Evolutionary conservation across 2,888 invertebrate genomes (phyloP), one percentile per base, ranked within the genome.

Genomic region (Hyalella azteca): DNA sequence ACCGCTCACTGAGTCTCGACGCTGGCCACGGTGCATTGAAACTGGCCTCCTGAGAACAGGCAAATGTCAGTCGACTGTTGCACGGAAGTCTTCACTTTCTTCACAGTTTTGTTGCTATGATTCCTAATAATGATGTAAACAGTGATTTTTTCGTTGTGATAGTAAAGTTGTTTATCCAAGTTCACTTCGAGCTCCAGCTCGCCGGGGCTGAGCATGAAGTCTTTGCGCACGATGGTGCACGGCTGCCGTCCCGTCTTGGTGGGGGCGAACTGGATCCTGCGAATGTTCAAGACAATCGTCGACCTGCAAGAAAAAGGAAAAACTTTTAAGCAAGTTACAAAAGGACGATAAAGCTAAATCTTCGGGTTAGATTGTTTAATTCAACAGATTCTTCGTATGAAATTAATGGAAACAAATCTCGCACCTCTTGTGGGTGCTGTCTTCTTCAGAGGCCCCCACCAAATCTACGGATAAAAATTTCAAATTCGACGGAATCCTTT

Each of bases 61-160:
- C 96, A 94, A 80, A 97, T 96, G 89, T 97, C 97, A 32, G 97
- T 96, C 66, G 95, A 95, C 89, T 98, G 97, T 88, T 96, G 94
- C 78, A 96, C 93, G 91, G 95, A 92, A 7, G 95, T 93, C 89
- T 96, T 96, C 85, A 97, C 93, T 89, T 96, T 97, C 90, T 97
- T 97, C 84, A 97, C 96, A 80, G 95, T 93, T 88, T 97, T 97
- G 89, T 94, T 96, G 87, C 96, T 96, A 89, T 96, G 95, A 89
- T 96, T 96, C 85, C 95, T 92, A 85, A 97, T 93, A 88, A 94
- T 93, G 85, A 97, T 92, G 89, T 96, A 97, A 11, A 97, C 92
- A 15, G 94, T 92, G 85, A 98, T 93, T 86, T 93, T 93, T 87
- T 97, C 97, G 0, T 95, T 95, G 89, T 97, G 96, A 89, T 96